Conservation (phyloP, 1,140 invertebrate genomes). For the Drosophila simulans region DNA sequence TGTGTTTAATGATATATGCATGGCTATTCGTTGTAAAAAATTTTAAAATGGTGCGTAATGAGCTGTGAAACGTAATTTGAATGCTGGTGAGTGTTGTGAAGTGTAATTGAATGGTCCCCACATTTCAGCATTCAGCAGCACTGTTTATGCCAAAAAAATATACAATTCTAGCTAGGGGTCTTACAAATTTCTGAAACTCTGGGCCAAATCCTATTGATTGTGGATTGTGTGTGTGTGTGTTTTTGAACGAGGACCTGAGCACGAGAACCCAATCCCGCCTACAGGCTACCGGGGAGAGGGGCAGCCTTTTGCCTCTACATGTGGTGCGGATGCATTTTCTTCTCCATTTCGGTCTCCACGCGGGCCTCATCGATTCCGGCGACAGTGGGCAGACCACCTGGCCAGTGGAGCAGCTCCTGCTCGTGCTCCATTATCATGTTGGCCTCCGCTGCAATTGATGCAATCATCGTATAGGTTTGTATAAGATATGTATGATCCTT, state of each 20-base stretch:
- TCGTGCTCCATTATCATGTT: conserved; percentile 92
- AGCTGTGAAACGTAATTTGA: background rate
- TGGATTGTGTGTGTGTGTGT: background rate
- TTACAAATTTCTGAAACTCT: background rate
- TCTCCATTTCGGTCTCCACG: conserved; percentile 88
- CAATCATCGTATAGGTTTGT: too few species aligned
- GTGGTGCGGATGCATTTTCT: conserved; percentile 87
- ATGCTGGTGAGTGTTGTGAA: background rate
- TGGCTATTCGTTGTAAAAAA: background rate
- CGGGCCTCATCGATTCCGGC: conserved; percentile 89
- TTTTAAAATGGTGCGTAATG: background rate
- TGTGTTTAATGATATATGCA: background rate
- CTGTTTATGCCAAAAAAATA: background rate
- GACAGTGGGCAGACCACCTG: conserved; percentile 89
- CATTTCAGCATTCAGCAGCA: background rate
- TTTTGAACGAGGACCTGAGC: background rate
- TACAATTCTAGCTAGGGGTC: conserved; percentile 1
- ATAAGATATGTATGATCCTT: too few species aligned
- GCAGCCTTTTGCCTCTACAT: conserved; percentile 61
- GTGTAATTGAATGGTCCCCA: conserved; percentile 4
- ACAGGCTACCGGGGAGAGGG: conserved; percentile 11
- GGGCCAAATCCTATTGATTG: background rate
- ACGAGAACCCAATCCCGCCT: conserved; percentile 24
- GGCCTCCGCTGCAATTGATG: conserved; percentile 88
- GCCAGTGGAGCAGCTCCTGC: conserved; percentile 87